Evolutionary conservation across 2,888 invertebrate genomes (phyloP).

Genomic region (Drosophila robusta): DNA sequence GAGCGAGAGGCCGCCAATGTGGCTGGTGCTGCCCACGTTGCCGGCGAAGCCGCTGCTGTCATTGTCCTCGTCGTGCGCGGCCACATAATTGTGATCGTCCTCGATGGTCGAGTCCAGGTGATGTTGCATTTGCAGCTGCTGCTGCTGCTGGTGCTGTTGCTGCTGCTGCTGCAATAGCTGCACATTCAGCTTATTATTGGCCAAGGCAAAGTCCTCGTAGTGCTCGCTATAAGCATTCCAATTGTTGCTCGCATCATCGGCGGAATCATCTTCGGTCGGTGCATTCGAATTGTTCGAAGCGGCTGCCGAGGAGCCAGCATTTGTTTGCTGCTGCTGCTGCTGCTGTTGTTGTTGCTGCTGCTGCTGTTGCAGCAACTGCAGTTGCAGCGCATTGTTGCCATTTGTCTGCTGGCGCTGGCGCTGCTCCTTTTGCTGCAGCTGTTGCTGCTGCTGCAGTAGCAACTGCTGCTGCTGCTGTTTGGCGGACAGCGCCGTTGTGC

Average conservation of each 20-base stretch:
- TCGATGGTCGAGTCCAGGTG: slow-evolving; percentile 77
- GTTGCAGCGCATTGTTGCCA: slow-evolving; percentile 60
- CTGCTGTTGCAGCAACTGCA: slow-evolving; percentile 49
- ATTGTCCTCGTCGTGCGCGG: slow-evolving; percentile 82
- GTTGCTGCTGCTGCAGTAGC: slow-evolving; percentile 50
- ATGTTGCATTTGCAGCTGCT: slow-evolving; percentile 39
- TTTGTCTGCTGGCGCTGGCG: slow-evolving; percentile 56
- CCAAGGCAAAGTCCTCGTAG: slow-evolving; percentile 66
- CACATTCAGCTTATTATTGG: slow-evolving; percentile 45
- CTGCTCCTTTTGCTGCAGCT: slow-evolving; percentile 45
- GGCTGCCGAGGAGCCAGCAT: slow-evolving; percentile 42
- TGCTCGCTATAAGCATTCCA: slow-evolving; percentile 80
- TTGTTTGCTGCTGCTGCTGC: slow-evolving; percentile 50
- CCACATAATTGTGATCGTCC: slow-evolving; percentile 82
- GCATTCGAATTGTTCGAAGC: slow-evolving; percentile 73
- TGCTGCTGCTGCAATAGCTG: slow-evolving; percentile 36
- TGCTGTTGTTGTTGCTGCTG: slow-evolving; percentile 46
- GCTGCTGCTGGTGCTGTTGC: slow-evolving; percentile 32
- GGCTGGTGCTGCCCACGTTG: slow-evolving; percentile 11
- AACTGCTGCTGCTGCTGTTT: slow-evolving; percentile 64
- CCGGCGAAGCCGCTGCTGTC: slow-evolving; percentile 73
- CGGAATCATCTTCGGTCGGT: slow-evolving; percentile 78
- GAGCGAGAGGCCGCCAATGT: slow-evolving; percentile 50
- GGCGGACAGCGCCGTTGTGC: slow-evolving; percentile 51
- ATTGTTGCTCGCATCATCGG: slow-evolving; percentile 78